These are phyloP conservation scores for Trichacis sp. DNA, from an alignment of 2,888 invertebrate genomes.

Conservation along the genomic window DNA sequence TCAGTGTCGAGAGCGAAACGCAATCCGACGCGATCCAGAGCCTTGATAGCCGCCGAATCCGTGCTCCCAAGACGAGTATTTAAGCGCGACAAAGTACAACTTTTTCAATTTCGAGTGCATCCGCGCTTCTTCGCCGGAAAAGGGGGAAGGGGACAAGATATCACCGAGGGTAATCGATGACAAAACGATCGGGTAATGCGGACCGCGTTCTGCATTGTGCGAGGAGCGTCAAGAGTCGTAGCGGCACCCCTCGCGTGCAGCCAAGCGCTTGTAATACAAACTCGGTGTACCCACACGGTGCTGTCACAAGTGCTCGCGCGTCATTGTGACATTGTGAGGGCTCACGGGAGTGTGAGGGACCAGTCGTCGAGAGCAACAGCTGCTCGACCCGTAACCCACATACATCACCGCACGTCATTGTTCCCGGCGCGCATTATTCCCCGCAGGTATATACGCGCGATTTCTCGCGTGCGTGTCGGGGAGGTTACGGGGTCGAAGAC, in stretches of 20 bases:
- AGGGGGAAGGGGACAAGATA: constrained; percentile 1
- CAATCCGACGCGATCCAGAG: constrained; percentile 65
- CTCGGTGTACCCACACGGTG: constrained; percentile 60
- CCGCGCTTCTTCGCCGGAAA: not conserved
- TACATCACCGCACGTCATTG: constrained; percentile 67
- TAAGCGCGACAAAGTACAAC: not conserved
- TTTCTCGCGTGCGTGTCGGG: no score
- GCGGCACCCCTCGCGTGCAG: constrained; percentile 57
- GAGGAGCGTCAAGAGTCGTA: constrained; percentile 61
- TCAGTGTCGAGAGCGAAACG: constrained; percentile 68
- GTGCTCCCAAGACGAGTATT: constrained; percentile 6
- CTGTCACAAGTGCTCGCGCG: constrained; percentile 66
- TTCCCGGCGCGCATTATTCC: constrained; percentile 58
- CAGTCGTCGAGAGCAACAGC: constrained; percentile 64
- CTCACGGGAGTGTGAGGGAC: constrained; percentile 62
- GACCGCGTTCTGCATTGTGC: constrained; percentile 37
- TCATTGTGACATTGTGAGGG: constrained; percentile 65
- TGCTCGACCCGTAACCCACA: constrained; percentile 67
- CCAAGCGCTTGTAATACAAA: constrained; percentile 63
- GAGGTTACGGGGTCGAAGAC: not conserved
- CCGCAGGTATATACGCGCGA: constrained; percentile 51
- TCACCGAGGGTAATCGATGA: constrained; percentile 5
- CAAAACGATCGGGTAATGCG: constrained; percentile 10
- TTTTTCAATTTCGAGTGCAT: constrained; percentile 5
- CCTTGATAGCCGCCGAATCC: constrained; percentile 58